Percentiles rank a stretch among this genome's conserved stretches.
Conservation (phyloP, 2,113 vertebrate species). For the Poeciliopsis prolifica region DNA sequence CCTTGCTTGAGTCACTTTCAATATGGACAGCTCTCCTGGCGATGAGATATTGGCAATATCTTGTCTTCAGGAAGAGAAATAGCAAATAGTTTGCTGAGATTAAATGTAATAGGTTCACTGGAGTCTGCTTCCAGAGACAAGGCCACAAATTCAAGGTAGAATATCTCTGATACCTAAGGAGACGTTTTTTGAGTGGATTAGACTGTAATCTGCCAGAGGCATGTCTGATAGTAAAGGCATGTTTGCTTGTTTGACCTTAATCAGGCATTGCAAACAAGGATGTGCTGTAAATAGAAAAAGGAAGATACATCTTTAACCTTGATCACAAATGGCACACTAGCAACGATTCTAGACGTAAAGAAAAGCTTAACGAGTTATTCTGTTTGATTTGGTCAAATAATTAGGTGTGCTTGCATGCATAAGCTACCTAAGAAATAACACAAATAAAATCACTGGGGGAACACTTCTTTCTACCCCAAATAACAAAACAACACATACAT, state of each 20-base stretch:
- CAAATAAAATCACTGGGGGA: neutral
- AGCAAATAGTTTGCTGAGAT: slow-evolving; percentile 62
- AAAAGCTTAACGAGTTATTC: neutral
- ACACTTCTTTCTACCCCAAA: neutral
- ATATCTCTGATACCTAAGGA: slow-evolving; percentile 31
- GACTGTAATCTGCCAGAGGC: slow-evolving; percentile 36
- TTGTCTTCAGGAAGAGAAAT: slow-evolving; percentile 65
- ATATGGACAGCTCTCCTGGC: slow-evolving; percentile 56
- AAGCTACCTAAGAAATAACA: no score
- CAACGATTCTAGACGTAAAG: neutral
- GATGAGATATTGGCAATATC: slow-evolving; percentile 63
- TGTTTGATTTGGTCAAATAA: no score
- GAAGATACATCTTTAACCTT: neutral
- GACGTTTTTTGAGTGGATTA: slow-evolving; percentile 49
- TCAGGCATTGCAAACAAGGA: neutral
- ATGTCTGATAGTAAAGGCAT: slow-evolving; percentile 23
- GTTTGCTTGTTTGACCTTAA: slow-evolving; percentile 21
- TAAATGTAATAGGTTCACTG: slow-evolving; percentile 58
- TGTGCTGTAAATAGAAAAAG: neutral
- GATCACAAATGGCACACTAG: neutral
- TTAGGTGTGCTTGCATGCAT: no score
- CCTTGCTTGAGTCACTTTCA: slow-evolving; percentile 64
- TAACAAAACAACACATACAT: neutral
- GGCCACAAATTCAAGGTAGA: slow-evolving; percentile 46
- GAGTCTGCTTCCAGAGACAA: slow-evolving; percentile 40